phyloP scores from a whole-genome alignment of 2,888 invertebrate species.

The Germaria angustata region DNA sequence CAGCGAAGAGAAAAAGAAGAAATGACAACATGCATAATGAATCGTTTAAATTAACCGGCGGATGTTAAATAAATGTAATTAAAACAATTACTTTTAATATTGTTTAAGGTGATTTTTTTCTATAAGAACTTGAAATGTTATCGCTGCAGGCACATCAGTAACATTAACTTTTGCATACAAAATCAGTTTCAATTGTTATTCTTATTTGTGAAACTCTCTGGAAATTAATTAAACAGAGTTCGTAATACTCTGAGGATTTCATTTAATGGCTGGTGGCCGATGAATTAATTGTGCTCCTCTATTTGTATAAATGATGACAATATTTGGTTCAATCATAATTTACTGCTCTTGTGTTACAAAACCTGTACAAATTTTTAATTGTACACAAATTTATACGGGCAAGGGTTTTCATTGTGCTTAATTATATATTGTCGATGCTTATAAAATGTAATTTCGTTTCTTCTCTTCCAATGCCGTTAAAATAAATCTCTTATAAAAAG shows the following conservation, averaged over 20 bases:
- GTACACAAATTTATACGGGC: background rate
- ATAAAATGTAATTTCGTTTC: background rate
- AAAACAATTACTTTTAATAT: slow-evolving; percentile 8
- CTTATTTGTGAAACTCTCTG: background rate
- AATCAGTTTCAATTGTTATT: background rate
- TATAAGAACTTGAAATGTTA: too few relatives aligned
- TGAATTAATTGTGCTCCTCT: slow-evolving; percentile 12
- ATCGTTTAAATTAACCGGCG: slow-evolving; percentile 34
- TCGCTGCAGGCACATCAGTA: background rate
- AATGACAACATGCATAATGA: background rate
- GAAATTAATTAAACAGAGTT: slow-evolving; percentile 7
- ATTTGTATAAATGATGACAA: background rate
- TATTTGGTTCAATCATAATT: slow-evolving; percentile 2
- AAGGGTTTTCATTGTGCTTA: background rate
- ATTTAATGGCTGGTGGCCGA: slow-evolving; percentile 5
- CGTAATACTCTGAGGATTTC: background rate
- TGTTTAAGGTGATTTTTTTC: too few relatives aligned
- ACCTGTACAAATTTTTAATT: background rate
- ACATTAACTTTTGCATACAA: slow-evolving; percentile 16
- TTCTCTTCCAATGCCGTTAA: slow-evolving; percentile 1
- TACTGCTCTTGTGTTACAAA: background rate
- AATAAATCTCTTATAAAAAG: background rate
- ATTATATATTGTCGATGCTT: background rate
- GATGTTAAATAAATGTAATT: background rate
- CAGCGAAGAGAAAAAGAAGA: background rate